A percentile compares a stretch with the other conserved stretches of the same genome.
Evolutionary conservation across 2,797 vertebrate genomes (phyloP).

Genomic region (Agapornis canus): DNA sequence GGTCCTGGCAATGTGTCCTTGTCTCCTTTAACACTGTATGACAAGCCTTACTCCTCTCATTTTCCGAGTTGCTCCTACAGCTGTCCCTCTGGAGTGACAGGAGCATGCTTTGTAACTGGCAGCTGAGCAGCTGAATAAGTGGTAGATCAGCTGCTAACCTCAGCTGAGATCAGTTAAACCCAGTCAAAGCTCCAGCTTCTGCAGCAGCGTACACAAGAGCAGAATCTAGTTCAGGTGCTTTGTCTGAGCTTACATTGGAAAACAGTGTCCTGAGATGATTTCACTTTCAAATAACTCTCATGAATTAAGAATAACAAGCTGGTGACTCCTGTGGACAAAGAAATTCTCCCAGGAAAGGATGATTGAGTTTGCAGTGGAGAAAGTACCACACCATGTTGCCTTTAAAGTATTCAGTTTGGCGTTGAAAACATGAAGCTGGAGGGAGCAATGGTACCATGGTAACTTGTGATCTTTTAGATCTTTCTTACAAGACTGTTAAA

Average conservation of each 20-base stretch:
- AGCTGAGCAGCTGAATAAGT: background rate
- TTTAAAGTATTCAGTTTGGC: background rate
- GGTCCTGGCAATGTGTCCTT: background rate
- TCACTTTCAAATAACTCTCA: background rate
- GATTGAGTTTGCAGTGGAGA: background rate
- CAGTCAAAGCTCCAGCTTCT: background rate
- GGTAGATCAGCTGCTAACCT: background rate
- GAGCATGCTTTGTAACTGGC: background rate
- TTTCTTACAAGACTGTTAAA: slow-evolving; percentile 3
- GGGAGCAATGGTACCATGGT: slow-evolving; percentile 48
- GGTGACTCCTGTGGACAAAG: background rate
- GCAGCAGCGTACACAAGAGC: fast-evolving
- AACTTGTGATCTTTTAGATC: slow-evolving; percentile 34
- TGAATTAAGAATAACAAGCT: background rate
- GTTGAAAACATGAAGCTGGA: slow-evolving; percentile 26
- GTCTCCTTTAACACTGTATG: background rate
- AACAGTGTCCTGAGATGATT: background rate
- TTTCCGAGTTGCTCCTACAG: background rate
- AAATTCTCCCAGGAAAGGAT: background rate
- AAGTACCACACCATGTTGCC: background rate
- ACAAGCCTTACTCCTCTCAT: background rate
- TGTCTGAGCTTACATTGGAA: background rate
- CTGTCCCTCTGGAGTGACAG: background rate
- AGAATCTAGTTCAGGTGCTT: background rate
- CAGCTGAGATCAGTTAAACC: background rate